Conservation (phyloP, 2,113 vertebrate species). For the Gymnocephalus cernua region DNA sequence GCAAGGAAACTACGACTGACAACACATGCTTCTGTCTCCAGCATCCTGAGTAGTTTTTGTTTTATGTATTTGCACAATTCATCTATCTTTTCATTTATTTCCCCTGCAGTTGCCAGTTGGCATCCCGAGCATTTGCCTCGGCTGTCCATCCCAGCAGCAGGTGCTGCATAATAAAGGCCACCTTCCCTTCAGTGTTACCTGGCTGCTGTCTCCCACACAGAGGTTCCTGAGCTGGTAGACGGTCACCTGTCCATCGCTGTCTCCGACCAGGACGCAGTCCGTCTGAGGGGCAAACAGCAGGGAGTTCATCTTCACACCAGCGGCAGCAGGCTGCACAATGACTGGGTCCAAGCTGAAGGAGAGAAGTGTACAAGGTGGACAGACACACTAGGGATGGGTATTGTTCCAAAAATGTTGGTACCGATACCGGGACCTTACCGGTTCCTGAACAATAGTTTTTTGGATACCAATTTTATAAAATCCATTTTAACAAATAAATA, state of each 20-base stretch:
- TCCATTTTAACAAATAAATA: too few species aligned
- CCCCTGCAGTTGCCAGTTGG: not conserved
- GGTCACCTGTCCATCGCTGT: slow-evolving; percentile 85
- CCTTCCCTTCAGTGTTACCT: slow-evolving; percentile 75
- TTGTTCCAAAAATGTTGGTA: too few species aligned
- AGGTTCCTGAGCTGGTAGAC: slow-evolving; percentile 87
- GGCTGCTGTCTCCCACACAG: slow-evolving; percentile 29
- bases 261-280: slow-evolving; percentile 89
- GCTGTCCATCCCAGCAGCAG: not conserved
- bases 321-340: slow-evolving; percentile 77
- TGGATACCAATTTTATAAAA: too few species aligned
- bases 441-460: too few species aligned
- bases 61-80: too few species aligned
- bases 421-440: too few species aligned
- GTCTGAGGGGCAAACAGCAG: slow-evolving; percentile 86
- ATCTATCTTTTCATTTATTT: too few species aligned
- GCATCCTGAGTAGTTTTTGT: not conserved
- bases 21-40: not conserved
- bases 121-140: not conserved
- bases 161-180: not conserved
- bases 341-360: slow-evolving; percentile 86
- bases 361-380: not conserved
- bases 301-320: slow-evolving; percentile 80
- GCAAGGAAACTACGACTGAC: not conserved
- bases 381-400: not conserved